Evolutionary conservation across 2,797 vertebrate species (phyloP).

Genomic region (Dicrostonyx torquatus): DNA sequence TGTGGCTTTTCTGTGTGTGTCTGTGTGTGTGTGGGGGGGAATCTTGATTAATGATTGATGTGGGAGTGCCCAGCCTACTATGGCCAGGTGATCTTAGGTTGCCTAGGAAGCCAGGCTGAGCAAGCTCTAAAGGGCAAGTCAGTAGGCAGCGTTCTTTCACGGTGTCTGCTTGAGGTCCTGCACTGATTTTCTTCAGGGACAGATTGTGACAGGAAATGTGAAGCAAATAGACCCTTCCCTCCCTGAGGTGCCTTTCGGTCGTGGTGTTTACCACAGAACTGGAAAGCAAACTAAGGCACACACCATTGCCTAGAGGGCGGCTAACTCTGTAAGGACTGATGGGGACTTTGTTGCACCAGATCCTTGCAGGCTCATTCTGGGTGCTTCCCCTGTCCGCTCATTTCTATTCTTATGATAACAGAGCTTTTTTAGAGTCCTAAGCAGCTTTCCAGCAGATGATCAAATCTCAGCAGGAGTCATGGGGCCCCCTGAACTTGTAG

Average conservation of each 20-base stretch:
- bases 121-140: not conserved
- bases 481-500: not conserved
- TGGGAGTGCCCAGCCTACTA: not conserved
- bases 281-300: not conserved
- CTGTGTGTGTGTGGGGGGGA: too few relatives aligned
- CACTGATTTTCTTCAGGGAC: not conserved
- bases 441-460: not conserved
- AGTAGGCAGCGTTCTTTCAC: not conserved
- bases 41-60: not conserved
- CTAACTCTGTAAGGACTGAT: rapidly evolving
- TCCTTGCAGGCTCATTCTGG: not conserved
- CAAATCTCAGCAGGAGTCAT: not conserved
- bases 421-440: not conserved
- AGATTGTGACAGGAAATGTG: not conserved
- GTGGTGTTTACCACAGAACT: not conserved
- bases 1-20: not conserved
- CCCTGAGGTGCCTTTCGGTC: not conserved
- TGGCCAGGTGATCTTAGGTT: not conserved
- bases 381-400: not conserved
- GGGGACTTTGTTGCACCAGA: not conserved
- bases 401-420: not conserved
- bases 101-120: not conserved
- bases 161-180: not conserved
- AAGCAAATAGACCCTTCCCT: not conserved
- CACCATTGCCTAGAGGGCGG: not conserved